Evolutionary conservation across 2,888 invertebrate genomes (phyloP), one percentile per base, ranked within the genome.

Genomic region (Tenthredo livida): DNA sequence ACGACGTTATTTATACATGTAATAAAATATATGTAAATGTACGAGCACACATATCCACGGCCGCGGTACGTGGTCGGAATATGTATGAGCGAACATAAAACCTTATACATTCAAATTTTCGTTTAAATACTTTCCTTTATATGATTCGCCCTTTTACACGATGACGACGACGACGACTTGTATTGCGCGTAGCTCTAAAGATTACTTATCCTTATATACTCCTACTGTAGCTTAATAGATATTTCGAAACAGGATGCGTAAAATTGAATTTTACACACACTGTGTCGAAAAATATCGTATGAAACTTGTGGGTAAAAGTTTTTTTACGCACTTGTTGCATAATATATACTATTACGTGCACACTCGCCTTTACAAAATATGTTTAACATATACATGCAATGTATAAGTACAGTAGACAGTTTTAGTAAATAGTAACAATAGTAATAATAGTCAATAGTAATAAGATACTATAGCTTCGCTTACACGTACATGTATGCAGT

Each of bases 21-120:
- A 80, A 80, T 80, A 80, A 80, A 80, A 80, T 80, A 80, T 80
- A 80, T 80, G 58, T 21, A 80, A 80, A 58, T 58, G 80, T 80
- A 61, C 80, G 80, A 50, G 10, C 80, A 37, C 25, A 80, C 58
- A 37, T 61, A 61, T 50, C 40, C 61, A 25, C 29, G 25, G 21
- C 58, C 37, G 6, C 29, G 15, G 17, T 17, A 50, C 77, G 50
- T 33, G 54, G 29, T 12, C 40, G 58, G 58, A 80, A 61, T 61
- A 80, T 37, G 58, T 58, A 80, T 61, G 80, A 37, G 21, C 61
- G 80, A 40, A 80, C 80, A 80, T 58, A 37, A 80, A 80, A 58
- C 40, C 58, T 80, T 80, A 80, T 37, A 80, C 80, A 58, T n/a
- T 58, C 80, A 58, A 6, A 80, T 40, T 61, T 80, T 61, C 37